Percentiles rank a stretch among this genome's conserved stretches.
phyloP scores from a whole-genome alignment of 2,888 invertebrate genomes.

The Microctonus brassicae region DNA sequence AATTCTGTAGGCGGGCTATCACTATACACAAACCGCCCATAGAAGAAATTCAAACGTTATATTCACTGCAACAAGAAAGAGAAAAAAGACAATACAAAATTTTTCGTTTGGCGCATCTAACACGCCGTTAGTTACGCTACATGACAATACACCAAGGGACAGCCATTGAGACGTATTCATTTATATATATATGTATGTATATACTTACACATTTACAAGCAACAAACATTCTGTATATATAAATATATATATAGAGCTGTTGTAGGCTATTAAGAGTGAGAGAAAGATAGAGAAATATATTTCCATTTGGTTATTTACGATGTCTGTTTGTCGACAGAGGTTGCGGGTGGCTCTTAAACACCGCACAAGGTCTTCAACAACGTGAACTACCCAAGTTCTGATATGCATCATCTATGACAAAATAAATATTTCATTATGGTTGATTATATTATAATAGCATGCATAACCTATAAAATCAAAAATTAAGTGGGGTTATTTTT shows the following conservation, averaged over 20 bases:
- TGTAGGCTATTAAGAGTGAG: neutral
- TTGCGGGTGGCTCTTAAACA: slow-evolving; percentile 60
- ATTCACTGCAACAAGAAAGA: neutral
- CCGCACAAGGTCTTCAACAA: slow-evolving; percentile 35
- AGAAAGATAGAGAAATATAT: neutral
- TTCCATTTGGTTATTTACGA: slow-evolving; percentile 46
- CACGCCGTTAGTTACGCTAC: slow-evolving; percentile 1
- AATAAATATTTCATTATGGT: too few relatives aligned
- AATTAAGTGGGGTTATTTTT: too few relatives aligned
- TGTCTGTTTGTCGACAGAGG: slow-evolving; percentile 61
- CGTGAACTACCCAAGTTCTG: slow-evolving; percentile 17
- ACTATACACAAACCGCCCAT: slow-evolving; percentile 19
- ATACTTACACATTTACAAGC: too few relatives aligned
- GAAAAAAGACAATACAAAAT: neutral
- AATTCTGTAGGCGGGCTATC: slow-evolving; percentile 7
- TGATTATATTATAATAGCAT: too few relatives aligned
- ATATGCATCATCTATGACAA: too few relatives aligned
- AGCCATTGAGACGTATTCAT: slow-evolving; percentile 25
- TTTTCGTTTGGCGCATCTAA: slow-evolving; percentile 29
- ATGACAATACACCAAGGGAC: slow-evolving; percentile 19
- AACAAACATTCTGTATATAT: neutral
- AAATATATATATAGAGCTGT: too few relatives aligned
- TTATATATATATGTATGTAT: too few relatives aligned
- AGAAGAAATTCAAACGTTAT: neutral
- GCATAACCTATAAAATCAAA: too few relatives aligned